Evolutionary conservation across 2,797 vertebrate genomes (phyloP), one percentile per base, ranked within the genome.

Genomic region (Cuniculus paca): DNA sequence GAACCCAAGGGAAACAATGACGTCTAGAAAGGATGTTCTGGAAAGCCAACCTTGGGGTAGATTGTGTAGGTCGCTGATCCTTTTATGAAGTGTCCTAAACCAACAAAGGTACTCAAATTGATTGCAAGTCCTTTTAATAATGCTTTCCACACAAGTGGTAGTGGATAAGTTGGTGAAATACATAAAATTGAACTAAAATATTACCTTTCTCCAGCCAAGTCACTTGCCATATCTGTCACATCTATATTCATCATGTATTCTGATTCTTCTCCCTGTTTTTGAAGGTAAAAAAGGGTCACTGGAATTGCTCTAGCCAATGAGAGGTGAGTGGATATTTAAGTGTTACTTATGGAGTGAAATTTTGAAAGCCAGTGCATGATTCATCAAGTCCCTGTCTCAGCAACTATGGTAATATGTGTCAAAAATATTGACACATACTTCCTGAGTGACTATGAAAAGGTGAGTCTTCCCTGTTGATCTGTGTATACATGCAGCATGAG

Each of bases 311-410:
- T 68, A 42, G 60, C 75, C 91, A 72, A 31, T 52, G 61, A 79
- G 39, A 68, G 14, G 50, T 61, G n/a, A 86, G 16, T 31, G 1
- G 28, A 42, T 80, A 50, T 94, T 80, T 75, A 77, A 81, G 34
- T 78, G 63, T 95, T 77, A 70, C 24, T 95, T 28, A 70, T 19
- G 85, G 48, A 60, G 45, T 79, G 58, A 92, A 65, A 16, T 72
- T 97, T 89, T 61, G 70, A 96, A 79, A 96, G 63, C 82, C 72
- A 92, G 42, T 50, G 13, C 16, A 8, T 61, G 54, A 84, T 78
- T 93, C 77, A 65, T 83, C 72, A 75, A 45, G 45, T 65, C 95
- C 91, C 74, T 91, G 58, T 88, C 80, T 97, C 80, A 77, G 79
- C 70, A 95, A 45, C 77, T 5, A 1, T 70, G 87, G 63, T 79